Conservation (phyloP, 37 sponge, comb jelly and placozoan genomes). For the Tethya wilhelma region DNA sequence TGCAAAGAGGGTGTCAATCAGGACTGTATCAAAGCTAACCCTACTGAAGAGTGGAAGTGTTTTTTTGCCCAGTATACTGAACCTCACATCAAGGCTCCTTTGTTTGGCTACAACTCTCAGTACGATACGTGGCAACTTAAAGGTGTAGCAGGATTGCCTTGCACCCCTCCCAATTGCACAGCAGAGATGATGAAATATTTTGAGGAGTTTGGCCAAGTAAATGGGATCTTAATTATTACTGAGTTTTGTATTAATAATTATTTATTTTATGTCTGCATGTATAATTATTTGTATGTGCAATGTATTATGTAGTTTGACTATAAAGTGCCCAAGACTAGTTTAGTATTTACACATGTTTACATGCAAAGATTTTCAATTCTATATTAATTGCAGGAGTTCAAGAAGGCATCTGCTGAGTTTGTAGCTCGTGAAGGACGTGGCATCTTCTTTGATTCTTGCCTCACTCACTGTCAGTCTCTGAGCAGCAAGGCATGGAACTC, state of each 20-base stretch:
- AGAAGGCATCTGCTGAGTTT: too few species aligned
- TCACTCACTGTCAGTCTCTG: constrained; percentile 81
- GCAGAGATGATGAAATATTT: constrained; percentile 57
- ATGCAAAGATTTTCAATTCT: too few species aligned
- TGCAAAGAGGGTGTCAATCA: constrained; percentile 69
- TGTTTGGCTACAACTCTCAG: constrained; percentile 72
- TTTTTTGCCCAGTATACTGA: constrained; percentile 84
- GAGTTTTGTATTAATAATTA: too few species aligned
- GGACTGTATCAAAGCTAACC: constrained; percentile 58
- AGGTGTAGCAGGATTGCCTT: constrained; percentile 47
- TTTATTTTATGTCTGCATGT: too few species aligned
- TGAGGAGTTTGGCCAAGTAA: constrained; percentile 46
- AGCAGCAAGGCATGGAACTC: constrained; percentile 56
- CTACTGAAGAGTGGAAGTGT: constrained; percentile 69
- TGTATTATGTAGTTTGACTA: too few species aligned
- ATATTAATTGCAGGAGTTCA: too few species aligned
- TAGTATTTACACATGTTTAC: too few species aligned
- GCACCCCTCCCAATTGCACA: constrained; percentile 68
- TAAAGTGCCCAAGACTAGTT: too few species aligned
- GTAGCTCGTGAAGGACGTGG: constrained; percentile 42
- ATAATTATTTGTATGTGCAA: too few species aligned
- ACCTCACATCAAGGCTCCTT: constrained; percentile 69
- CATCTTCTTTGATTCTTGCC: constrained; percentile 72
- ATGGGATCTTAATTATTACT: too few species aligned
- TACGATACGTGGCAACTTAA: constrained; percentile 79